Evolutionary conservation across 2,113 vertebrate genomes (phyloP).

Genomic region (Sterrhoptilus dennistouni): DNA sequence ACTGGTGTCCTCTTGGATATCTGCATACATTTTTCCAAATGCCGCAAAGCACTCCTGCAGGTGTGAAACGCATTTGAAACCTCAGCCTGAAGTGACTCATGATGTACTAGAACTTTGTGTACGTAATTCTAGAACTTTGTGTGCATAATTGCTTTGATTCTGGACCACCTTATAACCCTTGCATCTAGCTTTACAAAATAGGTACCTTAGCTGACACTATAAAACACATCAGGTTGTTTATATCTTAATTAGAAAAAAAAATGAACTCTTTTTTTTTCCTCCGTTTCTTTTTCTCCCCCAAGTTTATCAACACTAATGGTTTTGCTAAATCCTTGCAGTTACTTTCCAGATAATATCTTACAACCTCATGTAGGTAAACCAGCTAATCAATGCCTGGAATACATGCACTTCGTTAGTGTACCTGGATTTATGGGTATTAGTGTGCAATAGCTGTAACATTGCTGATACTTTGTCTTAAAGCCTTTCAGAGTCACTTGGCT

Average conservation of each 20-base stretch:
- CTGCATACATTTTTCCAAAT: background rate
- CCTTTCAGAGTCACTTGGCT: background rate
- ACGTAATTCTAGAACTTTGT: background rate
- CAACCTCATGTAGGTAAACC: background rate
- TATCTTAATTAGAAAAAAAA: background rate
- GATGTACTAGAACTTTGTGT: background rate
- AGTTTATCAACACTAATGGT: background rate
- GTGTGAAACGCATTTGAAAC: background rate
- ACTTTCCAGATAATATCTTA: background rate
- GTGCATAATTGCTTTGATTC: background rate
- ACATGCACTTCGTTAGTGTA: background rate
- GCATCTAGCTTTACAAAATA: background rate
- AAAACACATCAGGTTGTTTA: background rate
- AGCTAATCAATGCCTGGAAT: background rate
- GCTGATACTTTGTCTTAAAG: background rate
- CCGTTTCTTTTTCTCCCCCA: fast-evolving
- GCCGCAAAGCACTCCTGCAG: background rate
- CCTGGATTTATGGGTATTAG: background rate
- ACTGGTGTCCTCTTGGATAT: background rate
- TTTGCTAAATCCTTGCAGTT: background rate
- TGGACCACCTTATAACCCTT: background rate
- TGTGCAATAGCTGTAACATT: background rate
- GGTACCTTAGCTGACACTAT: background rate
- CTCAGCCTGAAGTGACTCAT: background rate
- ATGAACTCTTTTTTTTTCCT: fast-evolving